phyloP scores from a whole-genome alignment of 2,888 invertebrate genomes.

The Criorhina ranunculi region DNA sequence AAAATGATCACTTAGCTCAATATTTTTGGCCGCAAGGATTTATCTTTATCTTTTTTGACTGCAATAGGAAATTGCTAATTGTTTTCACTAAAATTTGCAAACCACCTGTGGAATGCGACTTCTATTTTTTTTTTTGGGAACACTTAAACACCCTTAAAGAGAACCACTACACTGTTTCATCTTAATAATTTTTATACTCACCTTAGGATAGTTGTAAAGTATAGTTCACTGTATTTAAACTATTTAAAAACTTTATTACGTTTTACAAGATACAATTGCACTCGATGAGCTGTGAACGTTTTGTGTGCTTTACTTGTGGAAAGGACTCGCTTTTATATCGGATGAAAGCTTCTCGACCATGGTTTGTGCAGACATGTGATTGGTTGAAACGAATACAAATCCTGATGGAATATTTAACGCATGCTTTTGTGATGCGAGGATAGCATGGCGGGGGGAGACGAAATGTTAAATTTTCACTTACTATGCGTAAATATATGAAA shows the following conservation, averaged over 20 bases:
- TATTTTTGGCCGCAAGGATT: too few species aligned
- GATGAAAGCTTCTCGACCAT: slow-evolving; percentile 70
- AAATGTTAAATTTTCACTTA: slow-evolving; percentile 68
- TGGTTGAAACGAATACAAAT: slow-evolving; percentile 54
- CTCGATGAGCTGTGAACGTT: slow-evolving; percentile 75
- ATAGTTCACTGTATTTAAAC: slow-evolving; percentile 1
- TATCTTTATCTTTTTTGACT: too few species aligned
- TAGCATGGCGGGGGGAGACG: neutral
- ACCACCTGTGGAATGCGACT: too few species aligned
- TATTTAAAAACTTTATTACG: slow-evolving; percentile 21
- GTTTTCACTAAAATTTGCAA: too few species aligned
- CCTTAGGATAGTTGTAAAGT: too few species aligned
- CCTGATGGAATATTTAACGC: slow-evolving; percentile 71
- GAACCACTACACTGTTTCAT: too few species aligned
- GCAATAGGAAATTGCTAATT: too few species aligned
- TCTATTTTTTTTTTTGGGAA: too few species aligned
- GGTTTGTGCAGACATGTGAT: slow-evolving; percentile 50
- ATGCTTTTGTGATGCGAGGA: slow-evolving; percentile 52
- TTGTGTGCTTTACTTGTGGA: slow-evolving; percentile 72
- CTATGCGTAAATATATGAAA: slow-evolving; percentile 66
- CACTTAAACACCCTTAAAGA: too few species aligned
- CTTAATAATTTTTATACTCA: too few species aligned
- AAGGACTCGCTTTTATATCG: slow-evolving; percentile 77
- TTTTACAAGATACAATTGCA: slow-evolving; percentile 63
- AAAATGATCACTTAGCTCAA: too few species aligned